A percentile compares a stretch with the other conserved stretches of the same genome.
phyloP scores from a whole-genome alignment of 1,140 invertebrate species.

The Myzus persicae region DNA sequence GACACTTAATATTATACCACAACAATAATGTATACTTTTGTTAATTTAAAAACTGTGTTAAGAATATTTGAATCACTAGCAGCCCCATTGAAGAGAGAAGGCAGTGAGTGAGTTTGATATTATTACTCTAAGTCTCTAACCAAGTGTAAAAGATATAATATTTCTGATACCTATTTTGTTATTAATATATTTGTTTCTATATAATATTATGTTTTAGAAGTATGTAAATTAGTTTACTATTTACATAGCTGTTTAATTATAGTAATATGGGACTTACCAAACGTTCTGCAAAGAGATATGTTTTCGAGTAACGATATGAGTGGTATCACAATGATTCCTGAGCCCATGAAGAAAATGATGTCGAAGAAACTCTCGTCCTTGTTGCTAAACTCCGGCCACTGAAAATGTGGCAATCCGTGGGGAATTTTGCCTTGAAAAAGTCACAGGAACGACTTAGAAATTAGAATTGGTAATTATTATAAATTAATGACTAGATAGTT shows the following conservation, averaged over 20 bases:
- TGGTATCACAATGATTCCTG: slow-evolving; percentile 80
- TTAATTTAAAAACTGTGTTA: not conserved
- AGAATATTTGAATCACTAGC: not conserved
- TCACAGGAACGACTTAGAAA: not conserved
- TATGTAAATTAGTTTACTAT: not conserved
- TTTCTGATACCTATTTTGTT: too few relatives aligned
- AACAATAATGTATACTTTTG: too few relatives aligned
- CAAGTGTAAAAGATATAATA: too few relatives aligned
- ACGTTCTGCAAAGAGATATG: slow-evolving; percentile 84
- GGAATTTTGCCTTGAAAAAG: slow-evolving; percentile 70
- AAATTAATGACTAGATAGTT: not conserved
- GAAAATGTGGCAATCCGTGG: slow-evolving; percentile 72
- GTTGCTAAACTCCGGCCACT: slow-evolving; percentile 71
- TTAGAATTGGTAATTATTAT: not conserved
- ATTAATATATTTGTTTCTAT: not conserved
- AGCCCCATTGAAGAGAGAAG: not conserved
- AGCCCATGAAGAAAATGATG: slow-evolving; percentile 78
- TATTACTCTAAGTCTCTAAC: too few relatives aligned
- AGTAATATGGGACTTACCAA: slow-evolving; percentile 64
- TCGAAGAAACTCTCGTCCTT: slow-evolving; percentile 70
- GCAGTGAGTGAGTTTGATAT: too few relatives aligned
- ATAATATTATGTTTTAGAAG: not conserved
- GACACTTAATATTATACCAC: not conserved
- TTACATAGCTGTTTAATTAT: not conserved
- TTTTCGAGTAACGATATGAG: slow-evolving; percentile 83